Evolutionary conservation across 2,888 invertebrate genomes (phyloP).

Genomic region (Sylvicola cinctus): DNA sequence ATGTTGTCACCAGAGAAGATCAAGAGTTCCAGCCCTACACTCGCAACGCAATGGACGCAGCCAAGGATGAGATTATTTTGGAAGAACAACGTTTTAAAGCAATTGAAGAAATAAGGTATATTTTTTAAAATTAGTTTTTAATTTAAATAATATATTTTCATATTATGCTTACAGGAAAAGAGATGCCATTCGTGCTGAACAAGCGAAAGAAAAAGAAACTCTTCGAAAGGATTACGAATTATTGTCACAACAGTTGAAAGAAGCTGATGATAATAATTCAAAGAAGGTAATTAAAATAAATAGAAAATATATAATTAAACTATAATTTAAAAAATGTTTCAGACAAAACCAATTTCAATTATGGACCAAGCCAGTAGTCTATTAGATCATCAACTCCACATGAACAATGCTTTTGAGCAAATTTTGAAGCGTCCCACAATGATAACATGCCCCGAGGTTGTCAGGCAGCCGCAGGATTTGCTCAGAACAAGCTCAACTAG

Average conservation of each 20-base stretch:
- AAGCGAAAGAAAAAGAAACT: constrained; percentile 29
- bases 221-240: constrained; percentile 29
- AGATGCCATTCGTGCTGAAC: constrained; percentile 23
- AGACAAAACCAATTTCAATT: too few relatives aligned
- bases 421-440: constrained; percentile 18
- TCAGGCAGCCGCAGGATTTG: background rate
- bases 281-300: too few relatives aligned
- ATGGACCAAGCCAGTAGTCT: too few relatives aligned
- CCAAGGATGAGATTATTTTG: background rate
- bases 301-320: too few relatives aligned
- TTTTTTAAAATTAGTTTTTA: constrained; percentile 6
- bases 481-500: background rate
- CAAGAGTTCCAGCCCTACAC: constrained; percentile 8
- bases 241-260: constrained; percentile 27
- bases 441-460: constrained; percentile 16
- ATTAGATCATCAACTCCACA: constrained; percentile 28
- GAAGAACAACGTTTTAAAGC: constrained; percentile 4
- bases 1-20: constrained; percentile 18
- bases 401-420: constrained; percentile 31
- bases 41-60: background rate
- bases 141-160: background rate
- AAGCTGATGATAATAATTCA: too few relatives aligned
- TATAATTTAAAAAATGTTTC: too few relatives aligned
- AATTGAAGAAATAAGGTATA: constrained; percentile 12
- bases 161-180: constrained; percentile 13